A percentile compares a stretch with the other conserved stretches of the same genome.
Evolutionary conservation across 2,888 invertebrate genomes (phyloP).

Genomic region (Acronicta aceris): DNA sequence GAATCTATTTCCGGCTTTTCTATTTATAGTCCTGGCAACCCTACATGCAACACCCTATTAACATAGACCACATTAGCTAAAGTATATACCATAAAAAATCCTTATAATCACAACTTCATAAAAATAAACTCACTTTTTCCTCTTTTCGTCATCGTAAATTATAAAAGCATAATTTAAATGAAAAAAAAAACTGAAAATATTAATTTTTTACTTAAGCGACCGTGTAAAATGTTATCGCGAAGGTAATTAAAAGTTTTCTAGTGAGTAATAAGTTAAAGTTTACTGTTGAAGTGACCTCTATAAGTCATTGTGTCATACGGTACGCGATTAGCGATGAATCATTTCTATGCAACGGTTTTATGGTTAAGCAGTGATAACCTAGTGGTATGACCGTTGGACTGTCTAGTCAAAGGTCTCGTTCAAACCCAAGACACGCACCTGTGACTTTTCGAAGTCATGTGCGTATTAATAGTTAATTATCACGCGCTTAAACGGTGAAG

Average conservation of each 20-base stretch:
- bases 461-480: too few relatives aligned
- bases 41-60: constrained; percentile 28
- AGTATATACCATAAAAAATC: constrained; percentile 13
- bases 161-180: constrained; percentile 11
- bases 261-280: constrained; percentile 27
- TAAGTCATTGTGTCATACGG: constrained; percentile 23
- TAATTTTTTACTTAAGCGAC: constrained; percentile 8
- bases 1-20: too few relatives aligned
- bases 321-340: constrained; percentile 36
- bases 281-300: constrained; percentile 30
- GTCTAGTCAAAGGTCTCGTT: too few relatives aligned
- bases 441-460: too few relatives aligned
- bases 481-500: too few relatives aligned
- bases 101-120: constrained; percentile 18
- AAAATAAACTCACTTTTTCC: neutral
- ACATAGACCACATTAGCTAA: neutral
- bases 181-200: constrained; percentile 4
- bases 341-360: constrained; percentile 24
- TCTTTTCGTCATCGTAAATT: constrained; percentile 5
- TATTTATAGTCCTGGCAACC: too few relatives aligned
- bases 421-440: too few relatives aligned
- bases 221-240: constrained; percentile 32
- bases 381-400: too few relatives aligned
- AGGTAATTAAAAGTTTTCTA: constrained; percentile 36
- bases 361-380: too few relatives aligned